phyloP scores from a whole-genome alignment of 2,888 invertebrate genomes.

The Cordilura impudica region DNA sequence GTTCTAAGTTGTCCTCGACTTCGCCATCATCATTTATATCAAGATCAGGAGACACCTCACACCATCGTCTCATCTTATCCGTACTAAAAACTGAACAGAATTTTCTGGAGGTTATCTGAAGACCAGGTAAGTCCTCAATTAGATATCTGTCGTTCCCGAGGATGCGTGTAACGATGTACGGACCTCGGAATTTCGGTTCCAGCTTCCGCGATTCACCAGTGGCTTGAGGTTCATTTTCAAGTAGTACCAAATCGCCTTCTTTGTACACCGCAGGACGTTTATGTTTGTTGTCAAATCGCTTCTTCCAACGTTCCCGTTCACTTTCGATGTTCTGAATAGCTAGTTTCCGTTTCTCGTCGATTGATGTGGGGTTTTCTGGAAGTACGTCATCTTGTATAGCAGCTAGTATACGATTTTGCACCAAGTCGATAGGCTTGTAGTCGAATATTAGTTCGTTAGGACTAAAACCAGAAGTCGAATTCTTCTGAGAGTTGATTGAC shows the following conservation, averaged over 20 bases:
- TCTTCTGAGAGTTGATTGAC: background rate
- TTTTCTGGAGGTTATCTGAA: slow-evolving; percentile 37
- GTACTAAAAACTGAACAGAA: slow-evolving; percentile 33
- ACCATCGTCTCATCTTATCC: too few species aligned
- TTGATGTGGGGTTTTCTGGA: slow-evolving; percentile 2
- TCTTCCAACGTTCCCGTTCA: slow-evolving; percentile 29
- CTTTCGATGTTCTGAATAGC: slow-evolving; percentile 13
- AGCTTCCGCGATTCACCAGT: slow-evolving; percentile 62
- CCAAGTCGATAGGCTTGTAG: slow-evolving; percentile 32
- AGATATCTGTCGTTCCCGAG: slow-evolving; percentile 58
- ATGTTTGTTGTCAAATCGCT: slow-evolving; percentile 34
- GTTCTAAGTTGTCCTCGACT: slow-evolving; percentile 45
- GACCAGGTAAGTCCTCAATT: slow-evolving; percentile 56
- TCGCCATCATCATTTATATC: slow-evolving; percentile 13
- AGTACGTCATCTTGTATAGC: slow-evolving; percentile 40
- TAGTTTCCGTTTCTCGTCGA: background rate
- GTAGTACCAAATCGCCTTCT: slow-evolving; percentile 20
- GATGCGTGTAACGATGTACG: slow-evolving; percentile 43
- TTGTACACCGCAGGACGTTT: background rate
- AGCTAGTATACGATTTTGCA: slow-evolving; percentile 38
- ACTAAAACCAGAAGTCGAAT: slow-evolving; percentile 24
- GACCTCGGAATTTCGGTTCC: slow-evolving; percentile 50
- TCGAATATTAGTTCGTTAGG: slow-evolving; percentile 63
- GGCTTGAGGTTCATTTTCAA: slow-evolving; percentile 35
- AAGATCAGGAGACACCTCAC: slow-evolving; percentile 49